phyloP scores from a whole-genome alignment of 2,113 vertebrate genomes.

The Pleuronectes platessa region DNA sequence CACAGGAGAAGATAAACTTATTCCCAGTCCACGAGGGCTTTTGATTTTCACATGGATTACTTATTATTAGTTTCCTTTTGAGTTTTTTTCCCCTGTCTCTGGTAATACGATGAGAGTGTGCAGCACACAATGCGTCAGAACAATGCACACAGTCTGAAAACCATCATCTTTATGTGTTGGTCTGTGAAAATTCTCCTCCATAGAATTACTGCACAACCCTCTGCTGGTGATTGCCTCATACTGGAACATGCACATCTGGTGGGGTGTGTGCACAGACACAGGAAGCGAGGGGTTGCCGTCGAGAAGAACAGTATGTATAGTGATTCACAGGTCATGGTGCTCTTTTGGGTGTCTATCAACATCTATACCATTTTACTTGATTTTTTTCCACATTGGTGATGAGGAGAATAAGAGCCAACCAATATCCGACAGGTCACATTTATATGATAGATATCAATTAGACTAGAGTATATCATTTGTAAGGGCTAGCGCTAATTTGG shows the following conservation, averaged over 20 bases:
- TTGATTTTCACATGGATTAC: slow-evolving; percentile 68
- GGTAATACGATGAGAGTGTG: slow-evolving; percentile 32
- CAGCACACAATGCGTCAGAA: slow-evolving; percentile 47
- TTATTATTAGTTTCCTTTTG: slow-evolving; percentile 58
- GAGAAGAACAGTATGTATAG: neutral
- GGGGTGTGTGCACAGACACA: slow-evolving; percentile 2
- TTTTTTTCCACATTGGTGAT: neutral
- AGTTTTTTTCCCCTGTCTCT: neutral
- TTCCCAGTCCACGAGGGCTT: slow-evolving; percentile 62
- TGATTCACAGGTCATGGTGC: neutral
- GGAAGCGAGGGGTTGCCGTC: neutral
- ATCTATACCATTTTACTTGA: neutral
- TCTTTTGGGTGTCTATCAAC: slow-evolving; percentile 17
- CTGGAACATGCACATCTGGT: slow-evolving; percentile 53
- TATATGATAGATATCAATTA: neutral
- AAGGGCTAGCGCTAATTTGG: neutral
- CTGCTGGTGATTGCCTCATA: slow-evolving; percentile 42
- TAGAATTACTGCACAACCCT: slow-evolving; percentile 52
- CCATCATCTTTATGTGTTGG: slow-evolving; percentile 67
- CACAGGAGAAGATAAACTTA: slow-evolving; percentile 68
- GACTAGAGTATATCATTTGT: neutral
- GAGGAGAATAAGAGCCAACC: neutral
- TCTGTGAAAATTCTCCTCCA: slow-evolving; percentile 52
- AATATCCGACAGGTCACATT: neutral
- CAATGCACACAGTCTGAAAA: slow-evolving; percentile 69